Evolutionary conservation across 2,113 vertebrate species (phyloP).

Genomic region (Oryzias melastigma): DNA sequence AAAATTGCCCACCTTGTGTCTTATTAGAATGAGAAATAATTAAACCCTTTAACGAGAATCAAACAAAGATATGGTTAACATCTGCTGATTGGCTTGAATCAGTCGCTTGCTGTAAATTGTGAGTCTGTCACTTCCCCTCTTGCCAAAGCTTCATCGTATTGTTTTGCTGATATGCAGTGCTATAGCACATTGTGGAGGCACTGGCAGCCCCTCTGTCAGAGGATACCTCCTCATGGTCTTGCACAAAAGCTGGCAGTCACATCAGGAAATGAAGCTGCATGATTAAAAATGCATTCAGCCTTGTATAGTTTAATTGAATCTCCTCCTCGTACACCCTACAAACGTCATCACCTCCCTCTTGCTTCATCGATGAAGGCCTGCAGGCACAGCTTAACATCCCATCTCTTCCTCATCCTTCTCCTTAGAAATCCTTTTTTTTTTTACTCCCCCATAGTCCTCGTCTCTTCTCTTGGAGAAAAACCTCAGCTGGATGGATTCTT

Average conservation of each 20-base stretch:
- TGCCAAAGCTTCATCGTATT: conserved; percentile 42
- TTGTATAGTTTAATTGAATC: conserved; percentile 72
- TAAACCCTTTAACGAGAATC: conserved; percentile 7
- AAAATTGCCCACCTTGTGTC: background rate
- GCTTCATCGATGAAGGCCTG: conserved; percentile 22
- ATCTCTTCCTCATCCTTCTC: conserved; percentile 13
- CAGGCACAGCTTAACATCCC: conserved; percentile 22
- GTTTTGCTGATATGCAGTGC: conserved; percentile 28
- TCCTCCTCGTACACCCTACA: conserved; percentile 40
- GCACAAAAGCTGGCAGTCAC: conserved; percentile 58
- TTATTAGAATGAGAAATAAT: too few species aligned
- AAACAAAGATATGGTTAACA: conserved; percentile 25
- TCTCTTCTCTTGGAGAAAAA: conserved; percentile 26
- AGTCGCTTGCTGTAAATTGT: conserved; percentile 27
- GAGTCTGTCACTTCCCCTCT: conserved; percentile 25
- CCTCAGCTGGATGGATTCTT: conserved; percentile 47
- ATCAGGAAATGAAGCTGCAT: conserved; percentile 52
- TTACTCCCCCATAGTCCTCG: conserved; percentile 18
- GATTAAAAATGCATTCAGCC: conserved; percentile 73
- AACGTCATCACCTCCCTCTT: conserved; percentile 2
- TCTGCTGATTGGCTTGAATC: conserved; percentile 30
- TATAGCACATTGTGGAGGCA: conserved; percentile 18
- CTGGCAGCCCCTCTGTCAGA: conserved; percentile 27
- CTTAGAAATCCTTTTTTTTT: conserved; percentile 1
- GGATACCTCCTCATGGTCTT: conserved; percentile 34